Evolutionary conservation across 1,140 invertebrate genomes (phyloP), one percentile per base, ranked within the genome.

Genomic region (Condylostylus longicornis): DNA sequence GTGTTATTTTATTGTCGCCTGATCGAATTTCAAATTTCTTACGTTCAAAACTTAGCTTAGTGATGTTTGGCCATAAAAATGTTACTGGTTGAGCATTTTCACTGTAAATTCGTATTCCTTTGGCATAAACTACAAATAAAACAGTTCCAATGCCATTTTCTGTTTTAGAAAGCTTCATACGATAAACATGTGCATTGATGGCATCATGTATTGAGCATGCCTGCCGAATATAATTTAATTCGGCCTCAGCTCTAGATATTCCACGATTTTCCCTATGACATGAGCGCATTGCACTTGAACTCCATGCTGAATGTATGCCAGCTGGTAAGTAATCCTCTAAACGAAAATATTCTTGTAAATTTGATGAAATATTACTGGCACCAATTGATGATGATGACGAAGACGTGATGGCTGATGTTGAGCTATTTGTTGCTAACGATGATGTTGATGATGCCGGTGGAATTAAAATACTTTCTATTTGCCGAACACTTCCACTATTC

Each of bases 11-110:
- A 43, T 80, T 78, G 49, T 85, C 84, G 19, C 80, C 75, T 3
- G 83, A 84, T 30, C 85, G 73, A 45, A 96, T 90, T 67, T 95
- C 88, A 65, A 95, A 95, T 61, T 94, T 95, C 64, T 93, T 93
- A 53, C 88, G 78, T 75, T 94, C 89, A 63, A 93, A 94, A 56
- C 83, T 86, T 7, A 95, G 66, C 65, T 91, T 93, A 32, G 79
- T 85, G 39, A 95, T 94, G 49, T 84, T 84, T 50, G 83, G 82
- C 89, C 90, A 94, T 20, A 86, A 72, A 56, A 93, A 93, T 37
- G 76, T 77, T 22, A 74, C 71, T 2, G 72, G 64, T 15, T 69
- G 69, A 41, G 75, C 71, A 49, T 75, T 70, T 42, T 78, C 71
- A 4, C 74, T 69, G 42, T 85, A 79, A 31, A 93, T 79, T 58